phyloP scores from a whole-genome alignment of 2,113 vertebrate genomes.

The Boulengeromyrus knoepffleri region DNA sequence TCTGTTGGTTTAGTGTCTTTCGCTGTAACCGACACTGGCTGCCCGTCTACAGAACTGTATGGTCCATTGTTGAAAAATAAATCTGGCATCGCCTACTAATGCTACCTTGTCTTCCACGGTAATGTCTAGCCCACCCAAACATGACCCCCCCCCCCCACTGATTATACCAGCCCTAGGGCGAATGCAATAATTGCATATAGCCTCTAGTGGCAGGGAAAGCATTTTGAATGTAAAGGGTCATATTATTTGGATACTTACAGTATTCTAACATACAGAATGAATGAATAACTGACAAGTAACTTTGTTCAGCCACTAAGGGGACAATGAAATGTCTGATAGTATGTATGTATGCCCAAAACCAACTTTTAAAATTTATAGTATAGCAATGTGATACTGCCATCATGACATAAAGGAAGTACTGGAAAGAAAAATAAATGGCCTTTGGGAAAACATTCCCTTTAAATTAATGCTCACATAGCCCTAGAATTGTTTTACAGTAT shows the following conservation, averaged over 20 bases:
- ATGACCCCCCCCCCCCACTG: background rate
- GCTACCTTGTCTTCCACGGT: background rate
- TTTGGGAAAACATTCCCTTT: background rate
- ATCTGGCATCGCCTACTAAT: background rate
- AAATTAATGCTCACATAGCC: background rate
- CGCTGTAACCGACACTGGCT: background rate
- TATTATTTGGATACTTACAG: background rate
- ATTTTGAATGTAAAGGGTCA: background rate
- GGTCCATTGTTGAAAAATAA: background rate
- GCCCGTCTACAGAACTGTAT: background rate
- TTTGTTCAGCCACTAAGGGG: background rate
- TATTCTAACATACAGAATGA: background rate
- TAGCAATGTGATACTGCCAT: slow-evolving; percentile 28
- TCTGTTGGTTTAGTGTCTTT: background rate
- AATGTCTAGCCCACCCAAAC: background rate
- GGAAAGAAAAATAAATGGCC: background rate
- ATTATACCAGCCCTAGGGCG: background rate
- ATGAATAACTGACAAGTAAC: background rate
- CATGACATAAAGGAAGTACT: background rate
- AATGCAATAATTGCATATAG: background rate
- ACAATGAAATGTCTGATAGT: background rate
- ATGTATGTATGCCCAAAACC: background rate
- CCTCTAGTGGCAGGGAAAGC: background rate
- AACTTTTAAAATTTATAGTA: background rate
- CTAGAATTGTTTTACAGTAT: background rate